These are phyloP conservation scores for Fistularia commersonii DNA, from an alignment of 2,797 vertebrate genomes.

Conservation along the genomic window DNA sequence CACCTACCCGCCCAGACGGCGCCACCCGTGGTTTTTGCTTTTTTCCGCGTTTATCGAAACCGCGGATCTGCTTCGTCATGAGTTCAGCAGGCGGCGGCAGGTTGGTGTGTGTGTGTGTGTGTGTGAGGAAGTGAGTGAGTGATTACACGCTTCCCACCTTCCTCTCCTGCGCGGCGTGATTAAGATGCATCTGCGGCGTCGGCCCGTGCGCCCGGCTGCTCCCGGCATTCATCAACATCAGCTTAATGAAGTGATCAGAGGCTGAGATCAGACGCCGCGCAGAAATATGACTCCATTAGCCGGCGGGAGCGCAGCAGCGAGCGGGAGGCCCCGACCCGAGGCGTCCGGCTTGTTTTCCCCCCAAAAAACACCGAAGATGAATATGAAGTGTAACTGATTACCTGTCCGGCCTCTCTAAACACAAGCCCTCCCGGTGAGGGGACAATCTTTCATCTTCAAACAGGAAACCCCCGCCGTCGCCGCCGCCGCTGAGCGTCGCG, in stretches of 20 bases:
- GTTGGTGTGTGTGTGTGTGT: background rate
- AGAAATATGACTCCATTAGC: conserved; percentile 62
- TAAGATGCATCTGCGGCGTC: conserved; percentile 56
- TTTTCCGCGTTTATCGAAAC: too few relatives aligned
- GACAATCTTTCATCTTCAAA: conserved; percentile 64
- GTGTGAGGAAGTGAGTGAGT: conserved; percentile 46
- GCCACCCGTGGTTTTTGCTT: too few relatives aligned
- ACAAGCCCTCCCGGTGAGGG: conserved; percentile 31
- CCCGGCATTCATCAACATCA: conserved; percentile 61
- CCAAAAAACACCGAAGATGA: conserved; percentile 20
- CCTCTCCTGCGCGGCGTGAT: conserved; percentile 42
- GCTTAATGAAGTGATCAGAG: conserved; percentile 70
- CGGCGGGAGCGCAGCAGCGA: conserved; percentile 31
- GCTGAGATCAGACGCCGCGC: conserved; percentile 57
- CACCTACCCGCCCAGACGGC: too few relatives aligned
- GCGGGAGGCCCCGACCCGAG: conserved; percentile 46
- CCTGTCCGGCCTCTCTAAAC: conserved; percentile 34
- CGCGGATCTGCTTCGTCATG: conserved; percentile 42
- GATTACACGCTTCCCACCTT: conserved; percentile 49
- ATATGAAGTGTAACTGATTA: conserved; percentile 47
- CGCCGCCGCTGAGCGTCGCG: conserved; percentile 6
- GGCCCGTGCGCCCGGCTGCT: conserved; percentile 29
- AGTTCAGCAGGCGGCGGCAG: conserved; percentile 20
- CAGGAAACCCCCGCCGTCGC: conserved; percentile 24
- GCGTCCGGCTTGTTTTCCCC: conserved; percentile 20